Evolutionary conservation across 1,140 invertebrate species (phyloP).

Genomic region (Telenomus remus): DNA sequence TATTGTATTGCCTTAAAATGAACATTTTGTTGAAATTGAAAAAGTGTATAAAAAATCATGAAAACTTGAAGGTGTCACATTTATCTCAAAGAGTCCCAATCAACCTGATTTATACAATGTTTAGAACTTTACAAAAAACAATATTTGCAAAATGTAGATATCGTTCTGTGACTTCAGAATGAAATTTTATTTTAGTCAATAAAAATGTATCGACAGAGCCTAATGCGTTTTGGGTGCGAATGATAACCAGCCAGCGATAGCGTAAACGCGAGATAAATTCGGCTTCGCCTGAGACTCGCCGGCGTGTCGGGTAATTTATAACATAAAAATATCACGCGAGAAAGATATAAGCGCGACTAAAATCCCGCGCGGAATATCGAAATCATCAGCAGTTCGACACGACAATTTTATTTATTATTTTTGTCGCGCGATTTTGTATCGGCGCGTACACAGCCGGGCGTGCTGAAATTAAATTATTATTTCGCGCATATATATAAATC

Average conservation of each 20-base stretch:
- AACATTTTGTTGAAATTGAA: too few relatives aligned
- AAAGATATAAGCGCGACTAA: constrained; percentile 42
- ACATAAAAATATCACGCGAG: constrained; percentile 55
- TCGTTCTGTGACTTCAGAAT: constrained; percentile 15
- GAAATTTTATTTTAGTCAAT: constrained; percentile 48
- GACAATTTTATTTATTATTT: constrained; percentile 76
- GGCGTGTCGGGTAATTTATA: constrained; percentile 50
- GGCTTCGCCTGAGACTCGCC: constrained; percentile 53
- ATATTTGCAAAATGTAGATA: constrained; percentile 34
- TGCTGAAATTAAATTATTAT: constrained; percentile 76
- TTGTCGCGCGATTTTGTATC: constrained; percentile 75
- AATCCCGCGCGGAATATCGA: constrained; percentile 66
- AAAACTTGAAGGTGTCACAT: too few relatives aligned
- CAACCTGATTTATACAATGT: too few relatives aligned
- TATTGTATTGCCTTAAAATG: too few relatives aligned
- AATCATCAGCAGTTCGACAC: constrained; percentile 69
- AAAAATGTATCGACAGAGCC: constrained; percentile 42
- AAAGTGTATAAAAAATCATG: too few relatives aligned
- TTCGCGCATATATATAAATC: constrained; percentile 73
- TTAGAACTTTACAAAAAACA: too few relatives aligned
- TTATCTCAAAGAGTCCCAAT: too few relatives aligned
- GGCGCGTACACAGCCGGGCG: constrained; percentile 64
- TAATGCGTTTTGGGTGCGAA: constrained; percentile 43
- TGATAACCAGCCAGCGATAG: constrained; percentile 48
- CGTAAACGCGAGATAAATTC: constrained; percentile 46